Evolutionary conservation across 2,797 vertebrate genomes (phyloP).

Genomic region (Chiloscyllium punctatum): DNA sequence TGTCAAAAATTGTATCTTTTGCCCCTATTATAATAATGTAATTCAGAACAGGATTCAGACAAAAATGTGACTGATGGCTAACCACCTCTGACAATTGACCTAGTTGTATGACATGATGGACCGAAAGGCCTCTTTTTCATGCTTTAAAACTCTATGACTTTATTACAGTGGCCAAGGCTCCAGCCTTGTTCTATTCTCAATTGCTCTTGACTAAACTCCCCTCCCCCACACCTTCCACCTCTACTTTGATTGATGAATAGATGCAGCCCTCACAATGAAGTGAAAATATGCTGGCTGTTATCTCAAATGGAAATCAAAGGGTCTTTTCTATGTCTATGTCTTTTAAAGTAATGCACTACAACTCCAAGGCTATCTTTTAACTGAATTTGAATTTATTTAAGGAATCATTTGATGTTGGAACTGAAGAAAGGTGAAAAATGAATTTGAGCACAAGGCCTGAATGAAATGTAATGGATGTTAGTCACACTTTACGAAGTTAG

Average conservation of each 20-base stretch:
- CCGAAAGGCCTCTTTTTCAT: too few species aligned
- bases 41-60: not conserved
- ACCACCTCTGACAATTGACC: slow-evolving; percentile 1
- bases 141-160: too few species aligned
- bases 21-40: not conserved
- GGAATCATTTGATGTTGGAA: not conserved
- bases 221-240: not conserved
- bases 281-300: not conserved
- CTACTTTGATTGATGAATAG: not conserved
- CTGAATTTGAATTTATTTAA: not conserved
- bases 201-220: not conserved
- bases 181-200: not conserved
- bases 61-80: not conserved
- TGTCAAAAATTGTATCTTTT: not conserved
- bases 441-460: not conserved
- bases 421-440: not conserved
- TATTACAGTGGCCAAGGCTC: not conserved
- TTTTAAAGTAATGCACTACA: not conserved
- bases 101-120: too few species aligned
- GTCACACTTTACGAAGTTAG: not conserved
- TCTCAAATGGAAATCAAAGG: slow-evolving; percentile 5
- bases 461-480: not conserved
- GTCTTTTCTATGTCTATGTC: not conserved
- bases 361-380: not conserved
- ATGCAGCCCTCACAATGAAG: not conserved